phyloP scores from a whole-genome alignment of 1,140 invertebrate species.

The Heliconius hermathena region DNA sequence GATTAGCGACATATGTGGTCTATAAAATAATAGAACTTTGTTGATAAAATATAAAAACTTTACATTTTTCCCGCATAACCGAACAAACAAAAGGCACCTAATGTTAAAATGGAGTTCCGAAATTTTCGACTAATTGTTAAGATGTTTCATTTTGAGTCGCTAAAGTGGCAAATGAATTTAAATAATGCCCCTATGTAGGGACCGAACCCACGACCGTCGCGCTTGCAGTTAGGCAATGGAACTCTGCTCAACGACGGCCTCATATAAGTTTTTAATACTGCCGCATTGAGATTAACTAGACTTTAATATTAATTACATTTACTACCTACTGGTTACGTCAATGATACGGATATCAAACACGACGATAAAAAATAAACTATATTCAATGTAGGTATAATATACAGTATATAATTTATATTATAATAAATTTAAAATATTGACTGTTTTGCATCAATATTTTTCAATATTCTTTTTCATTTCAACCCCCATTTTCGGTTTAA shows the following conservation, averaged over 20 bases:
- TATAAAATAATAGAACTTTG: not conserved
- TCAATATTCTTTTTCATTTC: not conserved
- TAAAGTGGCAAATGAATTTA: not conserved
- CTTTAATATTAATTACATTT: not conserved
- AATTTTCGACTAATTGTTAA: not conserved
- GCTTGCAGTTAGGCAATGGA: not conserved
- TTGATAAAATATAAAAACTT: too few species aligned
- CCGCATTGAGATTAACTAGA: not conserved
- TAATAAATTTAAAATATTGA: too few species aligned
- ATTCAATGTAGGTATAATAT: not conserved
- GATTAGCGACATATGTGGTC: not conserved
- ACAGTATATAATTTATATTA: too few species aligned
- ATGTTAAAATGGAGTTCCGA: not conserved
- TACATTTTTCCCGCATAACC: too few species aligned
- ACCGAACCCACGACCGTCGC: not conserved
- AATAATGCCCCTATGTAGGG: not conserved
- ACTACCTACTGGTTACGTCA: not conserved
- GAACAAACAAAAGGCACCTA: too few species aligned
- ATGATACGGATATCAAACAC: constrained; percentile 6
- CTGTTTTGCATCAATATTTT: not conserved
- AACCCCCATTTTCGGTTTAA: too few species aligned
- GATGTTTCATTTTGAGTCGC: not conserved
- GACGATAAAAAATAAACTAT: not conserved
- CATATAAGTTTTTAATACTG: not conserved
- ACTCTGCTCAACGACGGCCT: too few species aligned